Conservation (phyloP, 2,797 vertebrate genomes). For the Onychomys torridus region DNA sequence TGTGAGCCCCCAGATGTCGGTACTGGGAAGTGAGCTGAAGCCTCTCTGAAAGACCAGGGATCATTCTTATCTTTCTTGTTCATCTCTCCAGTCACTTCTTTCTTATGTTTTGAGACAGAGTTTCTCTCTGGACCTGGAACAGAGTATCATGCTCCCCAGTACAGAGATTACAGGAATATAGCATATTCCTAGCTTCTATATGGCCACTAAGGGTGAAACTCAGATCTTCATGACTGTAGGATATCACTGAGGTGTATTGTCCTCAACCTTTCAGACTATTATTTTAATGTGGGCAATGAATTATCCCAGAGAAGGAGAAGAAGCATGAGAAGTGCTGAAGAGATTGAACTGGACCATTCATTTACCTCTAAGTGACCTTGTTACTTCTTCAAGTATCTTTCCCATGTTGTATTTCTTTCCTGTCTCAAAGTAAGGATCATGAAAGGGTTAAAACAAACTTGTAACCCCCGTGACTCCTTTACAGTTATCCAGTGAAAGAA, state of each 20-base stretch:
- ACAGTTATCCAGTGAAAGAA: background rate
- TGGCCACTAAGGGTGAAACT: background rate
- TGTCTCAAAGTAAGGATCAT: background rate
- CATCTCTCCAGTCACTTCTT: background rate
- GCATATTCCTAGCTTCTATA: background rate
- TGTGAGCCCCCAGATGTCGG: background rate
- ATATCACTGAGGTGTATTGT: background rate
- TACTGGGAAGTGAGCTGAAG: background rate
- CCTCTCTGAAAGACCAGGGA: background rate
- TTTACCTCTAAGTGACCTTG: background rate
- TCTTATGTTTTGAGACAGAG: background rate
- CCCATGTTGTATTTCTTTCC: background rate
- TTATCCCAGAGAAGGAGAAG: background rate
- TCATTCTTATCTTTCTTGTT: no score
- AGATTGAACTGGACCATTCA: background rate
- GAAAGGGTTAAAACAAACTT: background rate
- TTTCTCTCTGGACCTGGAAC: background rate
- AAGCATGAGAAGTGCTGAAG: background rate
- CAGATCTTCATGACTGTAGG: background rate
- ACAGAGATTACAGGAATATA: background rate
- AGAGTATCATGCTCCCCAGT: no score
- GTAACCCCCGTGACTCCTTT: background rate
- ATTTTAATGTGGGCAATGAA: background rate
- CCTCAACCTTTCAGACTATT: background rate
- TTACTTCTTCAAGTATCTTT: background rate